A percentile compares a stretch with the other conserved stretches of the same genome.
Evolutionary conservation across 2,113 vertebrate genomes (phyloP).

Genomic region (Microtus ochrogaster): DNA sequence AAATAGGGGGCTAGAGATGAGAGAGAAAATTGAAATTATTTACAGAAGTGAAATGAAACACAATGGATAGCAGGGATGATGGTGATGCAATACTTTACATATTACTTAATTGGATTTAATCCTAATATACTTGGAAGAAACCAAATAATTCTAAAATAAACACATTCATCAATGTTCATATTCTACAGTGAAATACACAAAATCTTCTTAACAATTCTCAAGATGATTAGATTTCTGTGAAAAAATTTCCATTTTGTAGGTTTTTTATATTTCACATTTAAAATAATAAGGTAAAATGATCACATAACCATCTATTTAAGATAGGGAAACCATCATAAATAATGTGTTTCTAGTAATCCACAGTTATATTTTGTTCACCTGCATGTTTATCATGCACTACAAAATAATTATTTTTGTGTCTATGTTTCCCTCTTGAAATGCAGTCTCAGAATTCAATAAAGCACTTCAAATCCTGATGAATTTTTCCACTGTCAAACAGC

Average conservation of each 20-base stretch:
- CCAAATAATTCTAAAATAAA: background rate
- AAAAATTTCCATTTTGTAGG: background rate
- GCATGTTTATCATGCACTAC: background rate
- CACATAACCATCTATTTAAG: background rate
- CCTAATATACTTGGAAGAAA: background rate
- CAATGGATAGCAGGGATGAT: background rate
- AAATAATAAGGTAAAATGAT: background rate
- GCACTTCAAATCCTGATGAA: slow-evolving; percentile 10
- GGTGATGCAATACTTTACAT: background rate
- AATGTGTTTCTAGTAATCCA: background rate
- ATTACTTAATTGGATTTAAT: background rate
- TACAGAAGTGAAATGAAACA: background rate
- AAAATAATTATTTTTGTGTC: background rate
- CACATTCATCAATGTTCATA: background rate
- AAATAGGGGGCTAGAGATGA: fast-evolving
- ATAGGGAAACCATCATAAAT: background rate
- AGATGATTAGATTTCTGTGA: background rate
- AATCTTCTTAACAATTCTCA: background rate
- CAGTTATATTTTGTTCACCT: background rate
- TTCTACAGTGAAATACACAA: background rate
- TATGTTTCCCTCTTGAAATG: background rate
- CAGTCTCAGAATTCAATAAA: slow-evolving; percentile 29
- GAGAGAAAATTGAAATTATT: background rate
- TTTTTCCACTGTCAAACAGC: background rate
- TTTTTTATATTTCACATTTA: background rate